Conservation (phyloP, 2,797 vertebrate genomes). For the Paratrypauchen microcephalus region DNA sequence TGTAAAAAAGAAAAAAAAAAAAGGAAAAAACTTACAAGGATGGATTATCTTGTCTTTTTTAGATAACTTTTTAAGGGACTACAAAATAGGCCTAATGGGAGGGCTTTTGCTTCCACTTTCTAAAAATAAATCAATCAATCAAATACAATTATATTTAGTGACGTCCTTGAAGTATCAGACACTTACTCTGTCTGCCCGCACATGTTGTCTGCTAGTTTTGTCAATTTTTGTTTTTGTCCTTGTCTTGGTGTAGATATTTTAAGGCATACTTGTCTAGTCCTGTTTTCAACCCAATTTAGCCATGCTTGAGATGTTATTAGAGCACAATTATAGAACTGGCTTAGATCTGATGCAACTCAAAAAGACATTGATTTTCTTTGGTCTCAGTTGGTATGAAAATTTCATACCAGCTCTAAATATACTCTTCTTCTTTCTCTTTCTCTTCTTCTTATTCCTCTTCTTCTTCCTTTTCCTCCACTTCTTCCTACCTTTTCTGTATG, state of each 20-base stretch:
- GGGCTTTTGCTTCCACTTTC: neutral
- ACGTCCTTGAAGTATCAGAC: neutral
- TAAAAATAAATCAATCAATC: neutral
- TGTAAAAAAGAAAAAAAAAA: too few relatives aligned
- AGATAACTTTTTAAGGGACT: too few relatives aligned
- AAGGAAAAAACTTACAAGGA: too few relatives aligned
- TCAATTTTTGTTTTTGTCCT: neutral
- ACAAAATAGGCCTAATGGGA: too few relatives aligned
- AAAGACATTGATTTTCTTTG: too few relatives aligned
- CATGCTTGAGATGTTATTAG: neutral
- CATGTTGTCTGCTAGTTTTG: neutral
- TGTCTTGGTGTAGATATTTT: neutral
- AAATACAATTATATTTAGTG: neutral
- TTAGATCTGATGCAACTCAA: neutral
- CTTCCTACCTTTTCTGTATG: neutral
- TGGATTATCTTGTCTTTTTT: too few relatives aligned
- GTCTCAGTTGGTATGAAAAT: neutral
- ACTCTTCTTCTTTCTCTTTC: too few relatives aligned
- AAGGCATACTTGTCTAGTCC: neutral
- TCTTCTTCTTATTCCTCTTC: too few relatives aligned
- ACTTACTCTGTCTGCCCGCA: neutral
- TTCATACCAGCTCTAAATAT: neutral
- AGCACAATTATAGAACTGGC: neutral
- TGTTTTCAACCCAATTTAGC: neutral
- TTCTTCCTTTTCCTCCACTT: too few relatives aligned